Percentiles rank a stretch among this genome's conserved stretches.
Conservation (phyloP, 2,113 vertebrate species). For the Baryphthengus martii region DNA sequence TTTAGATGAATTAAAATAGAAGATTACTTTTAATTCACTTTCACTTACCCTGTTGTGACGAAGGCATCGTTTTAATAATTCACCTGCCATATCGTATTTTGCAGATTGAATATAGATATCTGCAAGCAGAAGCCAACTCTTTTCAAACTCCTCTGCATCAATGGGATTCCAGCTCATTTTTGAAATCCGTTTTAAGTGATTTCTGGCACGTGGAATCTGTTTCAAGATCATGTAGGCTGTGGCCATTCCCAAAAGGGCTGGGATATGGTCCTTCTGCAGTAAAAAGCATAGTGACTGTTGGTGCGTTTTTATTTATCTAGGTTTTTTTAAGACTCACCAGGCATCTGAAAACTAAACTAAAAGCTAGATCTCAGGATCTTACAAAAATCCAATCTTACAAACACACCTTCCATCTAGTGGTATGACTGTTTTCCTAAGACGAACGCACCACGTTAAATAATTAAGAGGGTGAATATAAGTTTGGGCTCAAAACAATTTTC, state of each 20-base stretch:
- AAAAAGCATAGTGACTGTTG: background rate
- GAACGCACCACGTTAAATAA: background rate
- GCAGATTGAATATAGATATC: constrained; percentile 97
- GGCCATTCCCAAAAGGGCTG: constrained; percentile 93
- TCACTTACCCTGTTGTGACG: constrained; percentile 88
- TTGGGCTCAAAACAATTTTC: background rate
- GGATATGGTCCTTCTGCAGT: constrained; percentile 90
- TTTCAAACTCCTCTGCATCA: constrained; percentile 97
- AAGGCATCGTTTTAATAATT: constrained; percentile 89
- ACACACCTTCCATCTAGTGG: background rate
- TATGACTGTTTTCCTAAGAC: background rate
- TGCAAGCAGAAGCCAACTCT: constrained; percentile 95
- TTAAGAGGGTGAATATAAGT: background rate
- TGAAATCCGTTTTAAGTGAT: constrained; percentile 92
- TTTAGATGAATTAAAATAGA: background rate
- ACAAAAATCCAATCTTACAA: background rate
- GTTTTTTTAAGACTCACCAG: background rate
- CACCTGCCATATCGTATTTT: constrained; percentile 93
- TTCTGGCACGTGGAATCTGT: constrained; percentile 91
- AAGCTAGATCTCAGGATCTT: background rate
- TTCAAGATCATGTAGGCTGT: constrained; percentile 97
- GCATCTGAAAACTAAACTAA: background rate
- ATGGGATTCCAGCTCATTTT: constrained; percentile 95
- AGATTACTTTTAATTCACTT: background rate
- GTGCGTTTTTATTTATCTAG: background rate